A percentile compares a stretch with the other conserved stretches of the same genome.
These are phyloP conservation scores for Mustela lutreola DNA, from an alignment of 2,113 vertebrate species.

Conservation along the genomic window DNA sequence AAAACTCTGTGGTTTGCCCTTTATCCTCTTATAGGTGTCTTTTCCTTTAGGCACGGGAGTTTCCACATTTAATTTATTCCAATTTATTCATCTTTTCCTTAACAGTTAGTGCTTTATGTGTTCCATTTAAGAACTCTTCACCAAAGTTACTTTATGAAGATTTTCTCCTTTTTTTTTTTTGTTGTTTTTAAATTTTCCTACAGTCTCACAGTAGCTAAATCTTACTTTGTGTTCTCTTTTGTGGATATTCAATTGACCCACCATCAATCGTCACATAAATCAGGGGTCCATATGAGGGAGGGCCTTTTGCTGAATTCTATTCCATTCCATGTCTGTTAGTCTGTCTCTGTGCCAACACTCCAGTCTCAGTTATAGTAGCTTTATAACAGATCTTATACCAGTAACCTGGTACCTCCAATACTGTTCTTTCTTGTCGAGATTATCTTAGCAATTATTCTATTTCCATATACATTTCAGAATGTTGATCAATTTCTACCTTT, in stretches of 20 bases:
- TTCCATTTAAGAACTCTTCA: not conserved
- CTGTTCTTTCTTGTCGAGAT: not conserved
- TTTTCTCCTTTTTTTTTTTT: not conserved
- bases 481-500: not conserved
- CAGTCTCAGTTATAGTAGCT: not conserved
- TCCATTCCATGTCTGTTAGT: not conserved
- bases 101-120: not conserved
- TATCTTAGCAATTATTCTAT: not conserved
- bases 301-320: not conserved
- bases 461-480: slow-evolving; percentile 5
- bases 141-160: not conserved
- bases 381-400: not conserved
- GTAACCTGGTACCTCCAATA: not conserved
- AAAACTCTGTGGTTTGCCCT: not conserved
- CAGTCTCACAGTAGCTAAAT: not conserved
- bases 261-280: not conserved
- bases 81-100: not conserved
- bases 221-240: not conserved
- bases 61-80: slow-evolving; percentile 30
- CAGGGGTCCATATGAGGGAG: not conserved
- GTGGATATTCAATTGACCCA: not conserved
- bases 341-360: not conserved
- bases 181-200: not conserved
- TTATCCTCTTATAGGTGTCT: not conserved
- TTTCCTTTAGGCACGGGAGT: slow-evolving; percentile 20